A percentile compares a stretch with the other conserved stretches of the same genome.
These are phyloP conservation scores for Speoplatyrhinus poulsoni DNA, from an alignment of 2,113 vertebrate genomes.

Conservation along the genomic window DNA sequence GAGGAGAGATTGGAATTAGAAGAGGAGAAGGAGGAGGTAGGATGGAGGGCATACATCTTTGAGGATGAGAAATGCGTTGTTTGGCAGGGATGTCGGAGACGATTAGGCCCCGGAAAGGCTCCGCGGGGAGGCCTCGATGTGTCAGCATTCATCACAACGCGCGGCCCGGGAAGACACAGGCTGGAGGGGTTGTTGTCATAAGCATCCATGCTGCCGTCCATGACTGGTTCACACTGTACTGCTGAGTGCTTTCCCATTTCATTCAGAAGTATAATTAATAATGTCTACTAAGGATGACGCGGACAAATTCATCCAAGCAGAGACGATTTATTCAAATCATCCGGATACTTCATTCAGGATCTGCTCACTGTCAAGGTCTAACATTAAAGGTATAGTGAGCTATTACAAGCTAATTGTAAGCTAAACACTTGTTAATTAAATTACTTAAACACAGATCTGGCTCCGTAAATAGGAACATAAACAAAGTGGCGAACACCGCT, in stretches of 20 bases:
- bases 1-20: conserved; percentile 2
- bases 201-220: conserved; percentile 13
- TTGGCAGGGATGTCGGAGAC: conserved; percentile 42
- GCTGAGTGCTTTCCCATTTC: neutral
- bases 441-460: too few species aligned
- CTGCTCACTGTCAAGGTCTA: too few species aligned
- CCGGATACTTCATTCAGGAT: too few species aligned
- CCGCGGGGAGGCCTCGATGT: conserved; percentile 1
- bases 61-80: conserved; percentile 50
- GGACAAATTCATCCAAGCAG: neutral
- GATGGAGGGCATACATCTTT: neutral
- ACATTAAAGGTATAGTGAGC: too few species aligned
- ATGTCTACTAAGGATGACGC: neutral
- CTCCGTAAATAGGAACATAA: too few species aligned
- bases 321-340: too few species aligned
- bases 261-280: neutral
- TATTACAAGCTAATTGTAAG: too few species aligned
- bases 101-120: conserved; percentile 40
- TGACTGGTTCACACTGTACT: conserved; percentile 14
- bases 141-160: conserved; percentile 8
- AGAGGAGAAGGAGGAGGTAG: neutral
- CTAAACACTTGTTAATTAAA: too few species aligned
- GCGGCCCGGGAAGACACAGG: neutral
- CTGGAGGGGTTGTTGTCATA: conserved; percentile 1
- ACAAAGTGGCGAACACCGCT: too few species aligned